These are phyloP conservation scores for Ceryle rudis DNA, from an alignment of 2,797 vertebrate species.

Conservation along the genomic window DNA sequence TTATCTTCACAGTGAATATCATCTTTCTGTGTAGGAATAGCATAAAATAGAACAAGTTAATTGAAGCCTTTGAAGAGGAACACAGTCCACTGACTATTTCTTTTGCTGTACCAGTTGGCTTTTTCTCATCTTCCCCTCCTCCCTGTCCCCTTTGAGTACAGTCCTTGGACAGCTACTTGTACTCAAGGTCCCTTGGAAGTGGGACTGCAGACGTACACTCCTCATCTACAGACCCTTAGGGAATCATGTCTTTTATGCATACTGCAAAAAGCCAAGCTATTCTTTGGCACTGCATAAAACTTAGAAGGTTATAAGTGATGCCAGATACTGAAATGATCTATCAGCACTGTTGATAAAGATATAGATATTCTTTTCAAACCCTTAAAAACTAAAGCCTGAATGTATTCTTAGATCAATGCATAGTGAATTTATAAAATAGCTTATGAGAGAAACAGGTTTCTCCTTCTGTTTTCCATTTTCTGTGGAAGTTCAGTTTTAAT, in stretches of 20 bases:
- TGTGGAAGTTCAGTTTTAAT: neutral
- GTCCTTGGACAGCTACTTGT: neutral
- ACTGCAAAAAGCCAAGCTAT: accelerated
- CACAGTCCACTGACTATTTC: neutral
- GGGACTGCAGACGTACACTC: accelerated
- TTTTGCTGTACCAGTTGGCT: neutral
- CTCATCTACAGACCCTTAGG: neutral
- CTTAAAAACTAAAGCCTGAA: neutral
- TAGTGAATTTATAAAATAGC: neutral
- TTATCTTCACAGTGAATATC: constrained; percentile 30
- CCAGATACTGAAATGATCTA: neutral
- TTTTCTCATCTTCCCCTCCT: neutral
- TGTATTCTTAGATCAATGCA: neutral
- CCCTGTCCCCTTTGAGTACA: neutral
- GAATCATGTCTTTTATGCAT: accelerated
- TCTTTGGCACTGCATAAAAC: neutral
- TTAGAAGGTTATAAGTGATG: neutral
- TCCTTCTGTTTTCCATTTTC: neutral
- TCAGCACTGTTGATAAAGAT: neutral
- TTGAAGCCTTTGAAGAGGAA: neutral
- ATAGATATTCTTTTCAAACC: neutral
- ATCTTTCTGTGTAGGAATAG: constrained; percentile 23
- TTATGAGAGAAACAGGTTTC: neutral
- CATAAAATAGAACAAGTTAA: neutral
- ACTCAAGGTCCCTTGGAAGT: neutral